Evolutionary conservation across 1,140 invertebrate genomes (phyloP), one percentile per base, ranked within the genome.

Genomic region (Mercenaria mercenaria): DNA sequence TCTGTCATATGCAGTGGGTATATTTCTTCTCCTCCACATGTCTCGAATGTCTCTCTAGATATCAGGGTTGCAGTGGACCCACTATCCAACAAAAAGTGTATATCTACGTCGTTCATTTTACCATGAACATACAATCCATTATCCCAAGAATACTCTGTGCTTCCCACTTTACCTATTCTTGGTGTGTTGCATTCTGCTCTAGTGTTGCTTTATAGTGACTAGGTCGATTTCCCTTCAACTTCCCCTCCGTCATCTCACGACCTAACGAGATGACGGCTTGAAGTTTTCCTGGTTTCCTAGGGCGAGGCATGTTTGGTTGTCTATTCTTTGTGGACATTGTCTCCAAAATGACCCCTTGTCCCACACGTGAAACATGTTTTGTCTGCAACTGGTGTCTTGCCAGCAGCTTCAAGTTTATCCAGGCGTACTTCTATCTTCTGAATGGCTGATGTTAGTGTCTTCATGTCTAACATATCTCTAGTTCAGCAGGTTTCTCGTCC

Each of bases 351-450:
- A 29, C 56, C 74, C 26, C 43, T 56, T 20, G 50, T 2, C 34
- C 77, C 77, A 29, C 52, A 80, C 26, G 41, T 56, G 50, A 52
- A 80, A 47, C 77, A 80, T 56, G n/a, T 2, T 43, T 37, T 76
- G 72, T 43, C 37, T 15, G 3, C 41, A 2, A 11, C 13, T 11
- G 15, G 15, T 43, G 2, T 50, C 26, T 37, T 43, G 26, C 3
- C 23, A 52, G 20, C 3, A 6, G 77, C 23, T 29, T 80, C 77
- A 23, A 34, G 50, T 34, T 29, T 59, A 56, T 80, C 77, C n/a
- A 80, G 20, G 32, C 77, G 77, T 37, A 8, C 6, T 29, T 80
- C 77, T 52, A 80, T 56, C 43, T 26, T 32, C 26, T 80, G 23
- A 6, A 76, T 43, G 13, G 43, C 26, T 29, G 4, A 6, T 34